Percentiles rank a stretch among this genome's conserved stretches.
Evolutionary conservation across 1,140 invertebrate genomes (phyloP).

Genomic region (Cecropterus lyciades): DNA sequence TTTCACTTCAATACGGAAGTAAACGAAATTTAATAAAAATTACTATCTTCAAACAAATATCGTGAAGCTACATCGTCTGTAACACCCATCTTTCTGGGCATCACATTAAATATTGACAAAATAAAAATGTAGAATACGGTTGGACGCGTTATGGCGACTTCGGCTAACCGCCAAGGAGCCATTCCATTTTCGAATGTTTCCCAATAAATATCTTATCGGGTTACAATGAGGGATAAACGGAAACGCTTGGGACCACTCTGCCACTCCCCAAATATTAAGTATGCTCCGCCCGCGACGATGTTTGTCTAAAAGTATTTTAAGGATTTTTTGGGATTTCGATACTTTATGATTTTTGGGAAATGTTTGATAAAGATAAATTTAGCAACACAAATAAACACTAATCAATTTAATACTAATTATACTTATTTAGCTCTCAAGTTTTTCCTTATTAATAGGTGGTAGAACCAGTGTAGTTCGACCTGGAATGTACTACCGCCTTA

Average conservation of each 20-base stretch:
- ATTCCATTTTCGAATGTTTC: conserved; percentile 75
- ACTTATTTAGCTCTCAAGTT: too few relatives aligned
- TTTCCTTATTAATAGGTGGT: too few relatives aligned
- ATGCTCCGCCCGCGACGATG: background rate
- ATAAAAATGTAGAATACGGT: conserved; percentile 81
- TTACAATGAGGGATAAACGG: conserved; percentile 71
- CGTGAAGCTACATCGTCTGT: background rate
- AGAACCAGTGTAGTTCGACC: too few relatives aligned
- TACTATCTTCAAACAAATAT: conserved; percentile 32
- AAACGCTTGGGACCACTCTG: conserved; percentile 52
- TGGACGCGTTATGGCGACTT: conserved; percentile 67
- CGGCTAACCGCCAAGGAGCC: conserved; percentile 67
- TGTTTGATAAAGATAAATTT: too few relatives aligned
- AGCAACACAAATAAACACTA: too few relatives aligned
- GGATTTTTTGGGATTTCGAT: too few relatives aligned
- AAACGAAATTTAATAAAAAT: too few relatives aligned
- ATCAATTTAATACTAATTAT: too few relatives aligned
- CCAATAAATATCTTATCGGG: conserved; percentile 82
- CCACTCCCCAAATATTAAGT: conserved; percentile 45
- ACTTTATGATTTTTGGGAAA: too few relatives aligned
- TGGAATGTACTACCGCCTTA: too few relatives aligned
- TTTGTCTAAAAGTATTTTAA: background rate
- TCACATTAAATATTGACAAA: conserved; percentile 83
- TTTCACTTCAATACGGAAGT: too few relatives aligned
- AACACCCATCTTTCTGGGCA: conserved; percentile 48